phyloP scores from a whole-genome alignment of 2,797 vertebrate genomes.

The Xenentodon cancila region DNA sequence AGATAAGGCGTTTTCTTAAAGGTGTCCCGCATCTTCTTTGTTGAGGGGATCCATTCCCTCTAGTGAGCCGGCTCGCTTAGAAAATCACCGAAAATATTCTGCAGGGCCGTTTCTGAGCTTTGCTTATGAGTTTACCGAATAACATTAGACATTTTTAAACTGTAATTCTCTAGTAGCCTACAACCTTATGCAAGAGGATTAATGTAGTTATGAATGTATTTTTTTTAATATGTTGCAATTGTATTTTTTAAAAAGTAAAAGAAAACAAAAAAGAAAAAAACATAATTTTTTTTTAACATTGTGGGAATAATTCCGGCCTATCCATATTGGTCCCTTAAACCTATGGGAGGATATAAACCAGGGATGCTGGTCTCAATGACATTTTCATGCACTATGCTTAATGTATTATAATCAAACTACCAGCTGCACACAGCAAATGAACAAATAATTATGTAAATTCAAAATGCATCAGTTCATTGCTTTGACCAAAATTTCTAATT shows the following conservation, averaged over 20 bases:
- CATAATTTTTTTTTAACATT: neutral
- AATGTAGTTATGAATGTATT: neutral
- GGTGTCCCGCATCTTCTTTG: conserved; percentile 80
- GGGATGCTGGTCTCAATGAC: conserved; percentile 2
- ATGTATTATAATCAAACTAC: neutral
- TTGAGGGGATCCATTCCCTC: conserved; percentile 59
- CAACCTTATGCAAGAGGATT: neutral
- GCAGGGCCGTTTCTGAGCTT: neutral
- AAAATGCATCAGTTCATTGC: neutral
- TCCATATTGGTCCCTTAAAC: conserved; percentile 4
- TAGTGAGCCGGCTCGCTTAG: conserved; percentile 51
- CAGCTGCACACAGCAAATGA: neutral
- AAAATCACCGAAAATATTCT: conserved; percentile 5
- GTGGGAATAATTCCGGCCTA: conserved; percentile 1
- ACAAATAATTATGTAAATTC: neutral
- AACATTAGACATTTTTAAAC: neutral
- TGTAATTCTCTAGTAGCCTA: neutral
- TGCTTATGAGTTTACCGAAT: neutral
- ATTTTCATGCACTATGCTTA: too few species aligned
- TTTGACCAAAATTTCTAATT: neutral
- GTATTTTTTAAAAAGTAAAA: too few species aligned
- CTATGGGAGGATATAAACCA: conserved; percentile 9
- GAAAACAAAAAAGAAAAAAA: too few species aligned
- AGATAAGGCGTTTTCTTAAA: conserved; percentile 84
- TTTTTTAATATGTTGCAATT: neutral